Evolutionary conservation across 2,888 invertebrate species (phyloP), one percentile per base, ranked within the genome.

Genomic region (Lycia hirtaria): DNA sequence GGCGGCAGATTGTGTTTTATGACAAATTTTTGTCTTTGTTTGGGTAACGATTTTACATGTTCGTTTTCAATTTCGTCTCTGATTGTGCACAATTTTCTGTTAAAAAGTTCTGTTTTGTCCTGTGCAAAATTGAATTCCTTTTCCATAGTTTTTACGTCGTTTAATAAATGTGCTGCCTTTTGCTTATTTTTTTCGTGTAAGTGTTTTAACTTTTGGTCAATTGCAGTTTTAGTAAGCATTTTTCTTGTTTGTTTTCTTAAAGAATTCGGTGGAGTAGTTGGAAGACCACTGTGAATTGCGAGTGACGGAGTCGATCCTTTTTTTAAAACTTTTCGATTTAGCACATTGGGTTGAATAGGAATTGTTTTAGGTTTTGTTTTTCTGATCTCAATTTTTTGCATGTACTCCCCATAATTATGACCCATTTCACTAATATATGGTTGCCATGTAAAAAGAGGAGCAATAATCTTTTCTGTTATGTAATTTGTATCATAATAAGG

Each of bases 401-500:
- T 60, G 67, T 85, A 80, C 63, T 83, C 81, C 4, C 78, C 76
- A 67, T 87, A 91, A 45, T 50, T 84, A 56, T 85, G 80, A 17
- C 72, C 81, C 85, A 91, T 88, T 76, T 90, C 85, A 67, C 82
- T 81, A 19, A 92, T 84, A 55, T 81, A 85, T 5, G 91, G 89
- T 63, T 90, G 90, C 91, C 90, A 91, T 32, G 76, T 72, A 66
- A 92, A 80, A 22, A 94, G 75, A 1, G 93, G 93, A 33, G 76
- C 72, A 17, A 93, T 80, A 41, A 94, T 90, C 61, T 88, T 87
- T 32, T 92, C 83, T 3, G 93, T 80, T 17, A 93, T 85, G 65
- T 88, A 94, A 24, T 78, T 83, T 35, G 88, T 87, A 56, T 93
- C 93, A 66, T 93, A 94, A 65, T 81, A 71, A 35, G 73, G 65